phyloP scores from a whole-genome alignment of 2,797 vertebrate genomes.

The Gambusia yucatana region DNA sequence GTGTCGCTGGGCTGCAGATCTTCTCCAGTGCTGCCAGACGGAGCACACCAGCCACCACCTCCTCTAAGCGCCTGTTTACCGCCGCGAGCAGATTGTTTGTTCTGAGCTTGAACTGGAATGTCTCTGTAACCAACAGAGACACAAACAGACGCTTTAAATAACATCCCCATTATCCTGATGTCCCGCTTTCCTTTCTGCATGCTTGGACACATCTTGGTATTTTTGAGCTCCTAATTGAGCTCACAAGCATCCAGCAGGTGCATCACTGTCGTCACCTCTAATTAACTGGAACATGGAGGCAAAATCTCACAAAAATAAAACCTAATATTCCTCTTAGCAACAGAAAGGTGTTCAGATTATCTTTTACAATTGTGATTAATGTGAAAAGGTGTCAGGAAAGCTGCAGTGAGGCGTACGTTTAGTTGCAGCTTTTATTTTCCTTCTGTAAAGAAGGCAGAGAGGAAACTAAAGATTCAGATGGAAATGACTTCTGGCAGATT shows the following conservation, averaged over 20 bases:
- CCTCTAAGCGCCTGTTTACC: neutral
- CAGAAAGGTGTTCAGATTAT: neutral
- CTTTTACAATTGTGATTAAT: neutral
- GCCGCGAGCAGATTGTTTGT: slow-evolving; percentile 6
- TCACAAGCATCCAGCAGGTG: neutral
- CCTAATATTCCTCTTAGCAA: neutral
- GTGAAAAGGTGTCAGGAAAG: neutral
- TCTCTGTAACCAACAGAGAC: neutral
- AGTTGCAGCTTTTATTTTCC: neutral
- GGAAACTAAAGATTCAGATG: neutral
- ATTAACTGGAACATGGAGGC: neutral
- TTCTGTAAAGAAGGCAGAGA: neutral
- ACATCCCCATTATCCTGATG: neutral
- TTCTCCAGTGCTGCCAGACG: neutral
- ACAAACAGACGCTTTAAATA: neutral
- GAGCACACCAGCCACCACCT: neutral
- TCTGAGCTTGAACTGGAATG: slow-evolving; percentile 13
- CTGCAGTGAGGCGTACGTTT: neutral
- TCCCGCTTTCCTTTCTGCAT: neutral
- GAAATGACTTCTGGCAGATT: neutral
- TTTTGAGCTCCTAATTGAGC: neutral
- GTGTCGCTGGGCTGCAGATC: neutral
- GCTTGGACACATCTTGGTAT: neutral
- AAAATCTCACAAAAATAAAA: neutral
- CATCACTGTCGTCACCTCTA: neutral